These are phyloP conservation scores for Panagrolaimus sp. DNA, from an alignment of 1,140 invertebrate species.

Conservation along the genomic window DNA sequence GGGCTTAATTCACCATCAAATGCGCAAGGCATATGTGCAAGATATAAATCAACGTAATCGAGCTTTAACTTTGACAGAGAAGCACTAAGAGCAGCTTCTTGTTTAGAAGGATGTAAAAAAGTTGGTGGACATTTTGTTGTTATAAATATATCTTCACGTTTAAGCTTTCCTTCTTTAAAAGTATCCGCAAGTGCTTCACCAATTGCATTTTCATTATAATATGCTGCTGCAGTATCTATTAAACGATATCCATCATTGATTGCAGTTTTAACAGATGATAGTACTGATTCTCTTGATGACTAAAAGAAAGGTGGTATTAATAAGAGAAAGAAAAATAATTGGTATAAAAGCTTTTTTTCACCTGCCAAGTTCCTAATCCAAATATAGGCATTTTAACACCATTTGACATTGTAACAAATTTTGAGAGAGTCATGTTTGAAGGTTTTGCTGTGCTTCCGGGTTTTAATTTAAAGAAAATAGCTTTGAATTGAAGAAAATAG, in stretches of 20 bases:
- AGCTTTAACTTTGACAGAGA: conserved; percentile 70
- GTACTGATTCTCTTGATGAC: conserved; percentile 64
- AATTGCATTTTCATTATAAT: conserved; percentile 72
- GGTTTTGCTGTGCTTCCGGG: no score
- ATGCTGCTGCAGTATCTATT: conserved; percentile 72
- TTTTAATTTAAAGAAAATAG: no score
- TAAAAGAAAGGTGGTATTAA: conserved; percentile 64
- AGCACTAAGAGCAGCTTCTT: conserved; percentile 68
- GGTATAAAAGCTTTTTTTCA: conserved; percentile 9
- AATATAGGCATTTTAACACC: conserved; percentile 65
- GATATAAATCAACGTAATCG: conserved; percentile 75
- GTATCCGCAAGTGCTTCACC: conserved; percentile 71
- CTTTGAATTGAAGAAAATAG: no score
- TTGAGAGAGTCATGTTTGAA: not conserved
- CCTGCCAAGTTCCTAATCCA: conserved; percentile 70
- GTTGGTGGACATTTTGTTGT: conserved; percentile 68
- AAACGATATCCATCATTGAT: conserved; percentile 68
- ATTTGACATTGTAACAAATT: conserved; percentile 23
- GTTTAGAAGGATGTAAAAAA: conserved; percentile 64
- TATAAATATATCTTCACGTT: conserved; percentile 72
- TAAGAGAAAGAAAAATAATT: conserved; percentile 12
- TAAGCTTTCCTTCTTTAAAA: conserved; percentile 67
- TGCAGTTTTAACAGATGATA: conserved; percentile 66
- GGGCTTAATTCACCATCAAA: conserved; percentile 36
- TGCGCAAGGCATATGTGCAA: conserved; percentile 69